phyloP scores from a whole-genome alignment of 2,888 invertebrate species.

The Amphipoea lucens region DNA sequence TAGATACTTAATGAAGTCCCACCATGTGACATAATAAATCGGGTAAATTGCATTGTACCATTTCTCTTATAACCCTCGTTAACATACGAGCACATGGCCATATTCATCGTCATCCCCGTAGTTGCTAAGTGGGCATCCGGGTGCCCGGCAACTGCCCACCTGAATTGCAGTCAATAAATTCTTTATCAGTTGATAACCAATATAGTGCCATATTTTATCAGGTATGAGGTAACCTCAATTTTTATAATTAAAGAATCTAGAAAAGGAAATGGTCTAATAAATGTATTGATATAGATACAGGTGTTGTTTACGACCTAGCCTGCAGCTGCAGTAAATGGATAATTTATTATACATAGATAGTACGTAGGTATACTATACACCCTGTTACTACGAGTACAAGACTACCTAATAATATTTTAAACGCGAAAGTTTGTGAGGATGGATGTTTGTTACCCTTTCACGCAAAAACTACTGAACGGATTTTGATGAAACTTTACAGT shows the following conservation, averaged over 20 bases:
- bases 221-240: no score
- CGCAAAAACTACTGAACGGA: no score
- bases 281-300: conserved; percentile 8
- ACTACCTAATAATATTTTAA: no score
- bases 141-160: neutral
- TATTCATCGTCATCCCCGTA: neutral
- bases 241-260: conserved; percentile 3
- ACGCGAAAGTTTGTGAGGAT: no score
- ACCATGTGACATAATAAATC: no score
- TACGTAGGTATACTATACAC: neutral
- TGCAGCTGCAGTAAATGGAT: conserved; percentile 1
- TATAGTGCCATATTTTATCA: conserved; percentile 25
- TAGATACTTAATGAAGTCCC: no score
- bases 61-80: neutral
- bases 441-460: no score
- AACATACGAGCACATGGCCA: neutral
- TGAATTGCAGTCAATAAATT: neutral
- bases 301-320: neutral
- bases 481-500: no score
- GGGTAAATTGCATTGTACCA: neutral
- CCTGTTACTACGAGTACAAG: no score
- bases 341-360: neutral
- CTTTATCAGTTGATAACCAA: conserved; percentile 1
- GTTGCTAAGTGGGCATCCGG: neutral
- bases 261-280: conserved; percentile 24